Evolutionary conservation across 1,140 invertebrate genomes (phyloP), one percentile per base, ranked within the genome.

Genomic region (Halotydeus destructor): DNA sequence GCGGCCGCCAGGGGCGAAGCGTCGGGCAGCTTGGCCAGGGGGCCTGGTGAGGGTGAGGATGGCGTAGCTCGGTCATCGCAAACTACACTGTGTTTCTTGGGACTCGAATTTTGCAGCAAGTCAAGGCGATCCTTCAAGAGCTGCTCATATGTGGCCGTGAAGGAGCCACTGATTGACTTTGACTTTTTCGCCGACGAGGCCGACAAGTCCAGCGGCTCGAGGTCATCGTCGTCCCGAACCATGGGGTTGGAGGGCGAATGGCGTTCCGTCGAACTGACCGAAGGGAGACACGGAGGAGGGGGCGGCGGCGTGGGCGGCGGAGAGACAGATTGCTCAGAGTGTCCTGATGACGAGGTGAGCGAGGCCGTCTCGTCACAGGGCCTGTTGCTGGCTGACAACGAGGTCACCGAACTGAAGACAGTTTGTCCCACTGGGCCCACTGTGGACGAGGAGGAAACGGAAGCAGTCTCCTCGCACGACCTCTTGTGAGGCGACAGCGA

Each of bases 311-410:
- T 14, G 23, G 34, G 18, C 9, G 25, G 16, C 9, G 26, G 33
- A 27, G 30, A 46, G 21, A n/a, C n/a, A n/a, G n/a, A n/a, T 38
- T 38, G 37, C 18, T 38, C 3, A 18, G 37, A 27, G 21, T n/a
- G n/a, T n/a, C 9, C 35, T 9, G 16, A 9, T 11, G 16, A 14
- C n/a, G 35, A 9, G 9, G 35, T 9, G 9, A 16, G 35, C 16
- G n/a, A 9, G 9, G 35, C 16, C n/a, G 35, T 9, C n/a, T n/a
- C 11, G 28, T 30, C n/a, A 30, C 11, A 30, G 28, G 28, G 11
- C 28, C 11, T 12, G 28, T 30, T 30, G 28, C n/a, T 11, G 35
- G n/a, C 35, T 36, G n/a, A n/a, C n/a, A n/a, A n/a, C n/a, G n/a
- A n/a, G n/a, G n/a, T n/a, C n/a, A n/a, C n/a, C n/a, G n/a, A n/a